A percentile compares a stretch with the other conserved stretches of the same genome.
These are phyloP conservation scores for Dicranocentrus wangi DNA, from an alignment of 2,888 invertebrate species.

Conservation along the genomic window DNA sequence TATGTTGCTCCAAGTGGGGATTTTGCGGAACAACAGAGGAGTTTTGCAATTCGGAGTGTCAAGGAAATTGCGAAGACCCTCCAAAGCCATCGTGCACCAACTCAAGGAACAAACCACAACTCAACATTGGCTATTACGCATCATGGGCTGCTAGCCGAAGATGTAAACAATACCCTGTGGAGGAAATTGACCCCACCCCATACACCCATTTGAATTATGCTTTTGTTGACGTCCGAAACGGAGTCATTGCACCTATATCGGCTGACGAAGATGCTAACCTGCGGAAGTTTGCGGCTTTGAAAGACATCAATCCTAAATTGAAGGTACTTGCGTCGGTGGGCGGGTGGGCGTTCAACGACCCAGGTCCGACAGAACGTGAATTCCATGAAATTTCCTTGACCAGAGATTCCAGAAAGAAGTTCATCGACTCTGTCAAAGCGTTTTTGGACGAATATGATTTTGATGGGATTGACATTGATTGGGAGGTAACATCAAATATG, in stretches of 20 bases:
- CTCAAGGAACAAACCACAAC: neutral
- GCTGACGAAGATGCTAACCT: conserved; percentile 20
- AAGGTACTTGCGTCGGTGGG: conserved; percentile 48
- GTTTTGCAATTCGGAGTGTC: conserved; percentile 51
- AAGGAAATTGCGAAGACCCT: conserved; percentile 56
- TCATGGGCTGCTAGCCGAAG: conserved; percentile 46
- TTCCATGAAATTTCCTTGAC: conserved; percentile 33
- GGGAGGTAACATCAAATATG: conserved; percentile 75
- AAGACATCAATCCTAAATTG: conserved; percentile 41
- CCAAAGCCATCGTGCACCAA: conserved; percentile 33
- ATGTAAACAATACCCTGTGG: conserved; percentile 47
- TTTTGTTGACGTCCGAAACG: conserved; percentile 39
- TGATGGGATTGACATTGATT: conserved; percentile 87
- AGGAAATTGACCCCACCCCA: conserved; percentile 38
- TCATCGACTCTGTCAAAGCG: conserved; percentile 77
- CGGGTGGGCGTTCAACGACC: conserved; percentile 63
- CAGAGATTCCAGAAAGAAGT: conserved; percentile 74
- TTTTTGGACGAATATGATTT: conserved; percentile 78
- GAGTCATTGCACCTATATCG: conserved; percentile 31
- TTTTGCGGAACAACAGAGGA: conserved; percentile 60
- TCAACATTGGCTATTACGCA: conserved; percentile 58
- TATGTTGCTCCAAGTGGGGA: conserved; percentile 55
- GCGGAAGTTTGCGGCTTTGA: conserved; percentile 40
- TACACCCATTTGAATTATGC: conserved; percentile 63
- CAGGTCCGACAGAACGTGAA: conserved; percentile 44